Conservation (phyloP, 2,113 vertebrate species). For the Periophthalmus modestus region DNA sequence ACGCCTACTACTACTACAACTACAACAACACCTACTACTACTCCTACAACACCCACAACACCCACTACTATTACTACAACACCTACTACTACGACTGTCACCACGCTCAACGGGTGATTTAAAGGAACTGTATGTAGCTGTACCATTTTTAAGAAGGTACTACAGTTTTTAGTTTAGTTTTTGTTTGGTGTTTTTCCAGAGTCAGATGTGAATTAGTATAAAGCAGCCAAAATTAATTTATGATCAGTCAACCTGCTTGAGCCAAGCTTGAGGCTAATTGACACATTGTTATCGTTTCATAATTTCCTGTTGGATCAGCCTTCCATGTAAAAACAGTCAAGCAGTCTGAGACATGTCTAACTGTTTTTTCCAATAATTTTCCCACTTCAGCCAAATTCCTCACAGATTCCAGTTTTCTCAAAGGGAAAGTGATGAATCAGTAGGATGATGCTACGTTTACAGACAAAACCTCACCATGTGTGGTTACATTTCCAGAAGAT, state of each 20-base stretch:
- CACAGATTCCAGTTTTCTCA: conserved; percentile 43
- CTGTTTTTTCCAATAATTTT: conserved; percentile 29
- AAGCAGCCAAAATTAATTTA: neutral
- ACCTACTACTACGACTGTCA: too few relatives aligned
- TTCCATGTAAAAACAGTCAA: conserved; percentile 15
- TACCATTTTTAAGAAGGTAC: too few relatives aligned
- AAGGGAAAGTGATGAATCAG: conserved; percentile 22
- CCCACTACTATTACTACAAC: too few relatives aligned
- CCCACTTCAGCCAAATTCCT: conserved; percentile 23
- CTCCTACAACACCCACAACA: too few relatives aligned
- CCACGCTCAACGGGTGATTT: too few relatives aligned
- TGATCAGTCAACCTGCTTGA: neutral
- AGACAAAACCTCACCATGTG: conserved; percentile 26
- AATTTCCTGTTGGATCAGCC: neutral
- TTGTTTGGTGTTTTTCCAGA: too few relatives aligned
- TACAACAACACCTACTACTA: too few relatives aligned
- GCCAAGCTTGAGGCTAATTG: neutral
- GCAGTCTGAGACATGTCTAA: conserved; percentile 23
- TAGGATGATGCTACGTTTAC: conserved; percentile 27
- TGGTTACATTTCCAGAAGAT: conserved; percentile 16
- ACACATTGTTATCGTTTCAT: neutral
- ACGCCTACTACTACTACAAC: too few relatives aligned
- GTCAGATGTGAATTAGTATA: neutral
- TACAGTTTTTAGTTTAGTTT: too few relatives aligned
- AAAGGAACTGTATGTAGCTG: too few relatives aligned